Evolutionary conservation across 1,140 invertebrate species (phyloP).

Genomic region (Propsilocerus akamusi): DNA sequence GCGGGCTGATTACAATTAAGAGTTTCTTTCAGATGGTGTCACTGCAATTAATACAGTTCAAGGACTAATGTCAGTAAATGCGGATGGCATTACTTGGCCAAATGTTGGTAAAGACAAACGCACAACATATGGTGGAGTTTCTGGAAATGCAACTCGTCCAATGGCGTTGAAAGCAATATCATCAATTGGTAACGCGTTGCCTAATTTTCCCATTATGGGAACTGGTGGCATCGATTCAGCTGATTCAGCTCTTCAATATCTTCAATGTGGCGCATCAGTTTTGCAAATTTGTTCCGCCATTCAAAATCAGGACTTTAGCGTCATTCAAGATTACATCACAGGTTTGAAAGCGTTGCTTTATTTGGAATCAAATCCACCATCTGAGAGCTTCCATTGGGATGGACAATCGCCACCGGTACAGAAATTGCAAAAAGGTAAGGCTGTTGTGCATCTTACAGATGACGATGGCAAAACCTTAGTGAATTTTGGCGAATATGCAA

Average conservation of each 20-base stretch:
- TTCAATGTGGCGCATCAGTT: constrained; percentile 77
- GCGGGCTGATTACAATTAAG: background rate
- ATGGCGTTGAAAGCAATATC: constrained; percentile 82
- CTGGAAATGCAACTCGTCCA: constrained; percentile 87
- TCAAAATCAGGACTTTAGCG: constrained; percentile 95
- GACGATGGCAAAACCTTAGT: constrained; percentile 53
- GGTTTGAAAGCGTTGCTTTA: constrained; percentile 84
- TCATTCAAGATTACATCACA: constrained; percentile 84
- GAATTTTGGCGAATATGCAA: constrained; percentile 76
- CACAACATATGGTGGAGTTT: constrained; percentile 93
- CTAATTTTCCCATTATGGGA: constrained; percentile 81
- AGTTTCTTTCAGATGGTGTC: constrained; percentile 62
- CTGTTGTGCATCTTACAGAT: constrained; percentile 42
- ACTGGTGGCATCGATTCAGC: constrained; percentile 95
- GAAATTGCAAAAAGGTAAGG: constrained; percentile 86
- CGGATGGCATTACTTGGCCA: constrained; percentile 77
- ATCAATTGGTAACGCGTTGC: constrained; percentile 60
- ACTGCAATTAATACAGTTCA: constrained; percentile 95
- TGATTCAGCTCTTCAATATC: constrained; percentile 80
- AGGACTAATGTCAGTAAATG: constrained; percentile 74
- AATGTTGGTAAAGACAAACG: constrained; percentile 56
- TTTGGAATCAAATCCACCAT: constrained; percentile 37
- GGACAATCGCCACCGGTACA: constrained; percentile 83
- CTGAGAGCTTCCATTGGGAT: constrained; percentile 56
- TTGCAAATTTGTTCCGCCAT: constrained; percentile 90